Conservation (phyloP, 2,113 vertebrate species). For the Protobothrops flavoviridis region DNA sequence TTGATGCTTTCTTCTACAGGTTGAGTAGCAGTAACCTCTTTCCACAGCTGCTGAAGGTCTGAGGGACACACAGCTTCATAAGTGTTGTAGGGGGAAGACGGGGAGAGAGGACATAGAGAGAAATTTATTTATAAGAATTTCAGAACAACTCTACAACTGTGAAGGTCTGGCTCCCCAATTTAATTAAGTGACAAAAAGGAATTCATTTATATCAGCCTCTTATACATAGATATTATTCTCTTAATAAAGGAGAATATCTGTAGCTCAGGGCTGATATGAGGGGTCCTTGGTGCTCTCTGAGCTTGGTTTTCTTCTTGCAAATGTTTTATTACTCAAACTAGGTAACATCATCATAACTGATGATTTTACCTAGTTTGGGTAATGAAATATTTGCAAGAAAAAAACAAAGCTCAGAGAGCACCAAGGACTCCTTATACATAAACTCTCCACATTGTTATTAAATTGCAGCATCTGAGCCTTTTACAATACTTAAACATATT, state of each 20-base stretch:
- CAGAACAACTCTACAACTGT: not conserved
- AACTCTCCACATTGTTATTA: not conserved
- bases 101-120: not conserved
- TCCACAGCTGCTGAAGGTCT: slow-evolving; percentile 98
- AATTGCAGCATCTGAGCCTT: not conserved
- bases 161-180: not conserved
- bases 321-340: no score
- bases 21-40: slow-evolving; percentile 88
- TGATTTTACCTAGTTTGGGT: not conserved
- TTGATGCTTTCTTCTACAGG: slow-evolving; percentile 90
- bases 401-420: not conserved
- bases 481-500: not conserved
- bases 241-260: not conserved
- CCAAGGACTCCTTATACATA: not conserved
- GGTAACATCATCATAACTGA: not conserved
- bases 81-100: fast-evolving
- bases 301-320: not conserved
- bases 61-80: slow-evolving; percentile 89
- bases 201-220: not conserved
- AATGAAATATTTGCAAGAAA: not conserved
- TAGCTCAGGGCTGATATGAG: not conserved
- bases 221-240: not conserved
- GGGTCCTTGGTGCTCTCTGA: not conserved
- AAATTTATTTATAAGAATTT: not conserved
- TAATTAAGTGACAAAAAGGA: not conserved